A percentile compares a stretch with the other conserved stretches of the same genome.
phyloP scores from a whole-genome alignment of 2,113 vertebrate genomes.

The Plecotus auritus region DNA sequence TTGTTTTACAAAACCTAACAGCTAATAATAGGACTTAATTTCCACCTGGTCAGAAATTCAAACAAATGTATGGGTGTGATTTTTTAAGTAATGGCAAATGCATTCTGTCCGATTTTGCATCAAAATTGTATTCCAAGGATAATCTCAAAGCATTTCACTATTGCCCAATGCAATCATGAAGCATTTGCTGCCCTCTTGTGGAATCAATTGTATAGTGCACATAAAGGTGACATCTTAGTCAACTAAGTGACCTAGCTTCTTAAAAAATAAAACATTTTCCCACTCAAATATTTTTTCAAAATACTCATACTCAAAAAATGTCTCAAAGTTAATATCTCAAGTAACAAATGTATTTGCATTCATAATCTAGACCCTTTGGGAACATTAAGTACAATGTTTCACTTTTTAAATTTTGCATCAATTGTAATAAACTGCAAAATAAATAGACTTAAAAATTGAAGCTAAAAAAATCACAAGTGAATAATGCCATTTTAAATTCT shows the following conservation, averaged over 20 bases:
- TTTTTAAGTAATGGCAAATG: conserved; percentile 24
- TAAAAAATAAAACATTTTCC: not conserved
- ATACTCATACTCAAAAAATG: not conserved
- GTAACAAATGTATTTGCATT: not conserved
- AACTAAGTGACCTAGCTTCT: not conserved
- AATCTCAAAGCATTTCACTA: not conserved
- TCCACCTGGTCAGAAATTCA: conserved; percentile 1
- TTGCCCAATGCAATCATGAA: not conserved
- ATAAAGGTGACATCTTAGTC: not conserved
- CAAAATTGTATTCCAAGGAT: not conserved
- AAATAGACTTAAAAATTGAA: not conserved
- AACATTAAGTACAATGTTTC: not conserved
- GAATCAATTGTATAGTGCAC: not conserved
- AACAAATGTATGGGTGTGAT: not conserved
- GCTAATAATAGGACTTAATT: not conserved
- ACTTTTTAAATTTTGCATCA: not conserved
- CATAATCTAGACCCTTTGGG: not conserved
- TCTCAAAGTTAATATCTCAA: not conserved
- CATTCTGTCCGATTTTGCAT: not conserved
- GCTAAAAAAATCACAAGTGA: not conserved
- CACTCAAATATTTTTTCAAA: not conserved
- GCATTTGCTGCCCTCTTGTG: conserved; percentile 60
- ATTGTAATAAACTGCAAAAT: not conserved
- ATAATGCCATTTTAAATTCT: not conserved
- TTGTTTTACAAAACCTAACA: conserved; percentile 3